Evolutionary conservation across 2,797 vertebrate genomes (phyloP), one percentile per base, ranked within the genome.

Genomic region (Amazona finschi): DNA sequence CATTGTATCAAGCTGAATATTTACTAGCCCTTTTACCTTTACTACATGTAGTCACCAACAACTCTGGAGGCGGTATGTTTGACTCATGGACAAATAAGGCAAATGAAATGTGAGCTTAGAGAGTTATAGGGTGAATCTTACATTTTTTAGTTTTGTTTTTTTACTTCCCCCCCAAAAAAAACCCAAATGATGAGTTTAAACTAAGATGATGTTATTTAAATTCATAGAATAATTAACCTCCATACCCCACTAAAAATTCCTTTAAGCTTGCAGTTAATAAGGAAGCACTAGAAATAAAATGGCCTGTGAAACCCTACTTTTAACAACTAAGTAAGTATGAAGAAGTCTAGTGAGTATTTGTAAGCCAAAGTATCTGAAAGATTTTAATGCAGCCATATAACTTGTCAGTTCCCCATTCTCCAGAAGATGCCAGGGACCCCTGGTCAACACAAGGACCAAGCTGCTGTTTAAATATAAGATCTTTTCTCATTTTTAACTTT

Each of bases 211-310:
- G 17, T 66, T 85, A 67, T 50, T 43, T 84, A n/a, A 72, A 89
- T 58, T 72, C 46, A 53, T 3, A 65, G 46, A 89, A 93, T 83
- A 93, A 89, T 87, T 95, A 87, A 92, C 50, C 1, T 1, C 46
- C 20, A n/a, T 44, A 64, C 28, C 24, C 22, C 69, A 50, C 39
- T 61, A 74, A 83, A 93, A 93, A 87, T 77, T 85, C 62, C 76
- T 77, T 80, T 49, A 85, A 64, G 61, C 38, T 87, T 77, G 73
- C 82, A 77, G 25, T 74, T 61, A 46, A 70, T 52, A 74, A 61
- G 55, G 64, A 94, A 79, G 39, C 3, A 2, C 27, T 43, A 64
- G 79, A 84, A 90, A 77, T n/a, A 78, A 91, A 83, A 74, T 5
- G 55, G 65, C 28, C 47, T 41, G 22, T 67, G 43, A 76, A 93